Base-by-base conservation (phyloP, 2,888 invertebrate species). In the Panorpa germanica region DNA sequence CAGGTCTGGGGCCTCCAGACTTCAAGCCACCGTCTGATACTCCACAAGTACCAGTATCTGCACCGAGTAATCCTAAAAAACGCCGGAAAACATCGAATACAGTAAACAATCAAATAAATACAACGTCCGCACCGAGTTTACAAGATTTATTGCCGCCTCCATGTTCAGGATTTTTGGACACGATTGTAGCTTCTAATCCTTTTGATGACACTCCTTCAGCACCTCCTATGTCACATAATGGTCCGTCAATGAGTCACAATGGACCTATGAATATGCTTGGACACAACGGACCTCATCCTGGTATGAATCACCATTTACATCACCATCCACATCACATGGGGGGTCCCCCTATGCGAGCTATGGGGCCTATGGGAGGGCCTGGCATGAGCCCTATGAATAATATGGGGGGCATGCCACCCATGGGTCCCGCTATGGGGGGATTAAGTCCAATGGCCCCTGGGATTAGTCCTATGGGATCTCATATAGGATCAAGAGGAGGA, bases 131-230 rank as follows among this genome's bases (percentile, higher is more conserved):
- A 34, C 76, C 73, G 34, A 71, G 68, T 45, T 77, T 72, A 44
- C 75, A 82, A 53, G 72, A 83, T 46, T 57, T 86, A 37, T 65
- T 85, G 42, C 86, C 86, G 25, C 86, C 86, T 15, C 70, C 74
- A 3, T 61, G 85, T 45, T 75, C 81, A 25, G 85, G 85, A 40
- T 88, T 82, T 55, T 88, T 88, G 20, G 90, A 90, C 49, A 90
- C 88, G 35, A 85, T 91, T 47, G 76, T 88, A 36, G 90, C 90
- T 34, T 86, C 85, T 37, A 91, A 91, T 57, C 90, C 90, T 21
- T 91, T 91, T 52, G 90, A 91, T 56, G 90, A 91, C 50, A 80
- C 81, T 31, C 82, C 81, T 28, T 68, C 65, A 28, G 49, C 46
- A 38, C 46, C 49, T 14, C 44, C 46, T 22, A 59, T 64, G 28